These are phyloP conservation scores for Rhagologus leucostigma DNA, from an alignment of 2,113 vertebrate species.

Conservation along the genomic window DNA sequence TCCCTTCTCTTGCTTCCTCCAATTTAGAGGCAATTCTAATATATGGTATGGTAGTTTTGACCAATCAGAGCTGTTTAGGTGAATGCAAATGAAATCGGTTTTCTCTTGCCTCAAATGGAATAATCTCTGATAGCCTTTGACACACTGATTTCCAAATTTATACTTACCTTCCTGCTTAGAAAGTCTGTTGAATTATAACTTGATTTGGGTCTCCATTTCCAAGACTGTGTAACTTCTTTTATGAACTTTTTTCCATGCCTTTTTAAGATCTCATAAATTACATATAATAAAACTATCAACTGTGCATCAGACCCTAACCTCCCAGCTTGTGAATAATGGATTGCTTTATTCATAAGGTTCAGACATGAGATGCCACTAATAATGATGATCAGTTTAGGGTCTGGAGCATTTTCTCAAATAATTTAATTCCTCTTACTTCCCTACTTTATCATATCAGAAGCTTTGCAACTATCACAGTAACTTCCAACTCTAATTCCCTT, in stretches of 20 bases:
- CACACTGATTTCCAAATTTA: neutral
- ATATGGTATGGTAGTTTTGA: neutral
- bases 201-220: neutral
- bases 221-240: neutral
- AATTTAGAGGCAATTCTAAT: neutral
- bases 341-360: neutral
- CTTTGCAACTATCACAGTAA: neutral
- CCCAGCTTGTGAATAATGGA: neutral
- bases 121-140: neutral
- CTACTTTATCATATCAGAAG: neutral
- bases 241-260: neutral
- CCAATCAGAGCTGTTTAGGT: neutral
- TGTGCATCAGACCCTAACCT: neutral
- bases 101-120: neutral
- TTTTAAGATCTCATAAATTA: neutral
- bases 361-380: neutral
- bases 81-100: neutral
- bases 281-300: neutral
- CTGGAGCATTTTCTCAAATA: neutral
- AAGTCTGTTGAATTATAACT: neutral
- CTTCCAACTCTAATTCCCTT: constrained; percentile 1
- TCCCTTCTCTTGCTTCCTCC: neutral
- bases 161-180: neutral
- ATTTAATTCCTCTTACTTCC: neutral
- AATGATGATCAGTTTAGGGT: neutral